Conservation (phyloP, 2,888 invertebrate genomes). For the Ophion ventricosus region DNA sequence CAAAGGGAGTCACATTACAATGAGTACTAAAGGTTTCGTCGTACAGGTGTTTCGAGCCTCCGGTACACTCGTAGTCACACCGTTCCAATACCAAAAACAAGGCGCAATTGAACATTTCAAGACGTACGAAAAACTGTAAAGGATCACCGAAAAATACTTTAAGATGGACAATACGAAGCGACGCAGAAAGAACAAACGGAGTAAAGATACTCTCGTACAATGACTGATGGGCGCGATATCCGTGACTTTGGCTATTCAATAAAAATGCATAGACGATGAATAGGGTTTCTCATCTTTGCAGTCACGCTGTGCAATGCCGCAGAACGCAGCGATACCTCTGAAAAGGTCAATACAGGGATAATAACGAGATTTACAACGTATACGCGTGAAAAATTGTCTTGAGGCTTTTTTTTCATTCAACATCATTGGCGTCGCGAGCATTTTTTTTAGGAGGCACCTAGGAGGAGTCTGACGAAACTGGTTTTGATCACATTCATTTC, state of each 20-base stretch:
- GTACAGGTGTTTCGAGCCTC: constrained; percentile 10
- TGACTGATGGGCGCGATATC: constrained; percentile 9
- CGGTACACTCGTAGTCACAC: not conserved
- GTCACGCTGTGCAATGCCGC: not conserved
- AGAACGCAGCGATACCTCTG: not conserved
- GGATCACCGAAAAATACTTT: not conserved
- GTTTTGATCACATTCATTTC: too few relatives aligned
- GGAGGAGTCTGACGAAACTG: too few relatives aligned
- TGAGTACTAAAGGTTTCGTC: constrained; percentile 30
- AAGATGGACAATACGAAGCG: constrained; percentile 5
- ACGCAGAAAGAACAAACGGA: constrained; percentile 24
- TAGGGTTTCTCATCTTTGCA: not conserved
- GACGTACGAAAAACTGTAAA: constrained; percentile 1
- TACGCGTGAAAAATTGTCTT: not conserved
- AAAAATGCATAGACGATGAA: constrained; percentile 3
- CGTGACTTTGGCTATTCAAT: constrained; percentile 16
- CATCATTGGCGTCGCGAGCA: too few relatives aligned
- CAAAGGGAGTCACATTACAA: constrained; percentile 63
- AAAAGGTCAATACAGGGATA: constrained; percentile 6
- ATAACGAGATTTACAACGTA: constrained; percentile 1
- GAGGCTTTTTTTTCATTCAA: not conserved
- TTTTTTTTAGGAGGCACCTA: too few relatives aligned
- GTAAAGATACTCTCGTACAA: not conserved
- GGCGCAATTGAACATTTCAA: not conserved
- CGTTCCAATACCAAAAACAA: not conserved